Evolutionary conservation across 2,797 vertebrate genomes (phyloP), one percentile per base, ranked within the genome.

Genomic region (Catostomus latipinnis): DNA sequence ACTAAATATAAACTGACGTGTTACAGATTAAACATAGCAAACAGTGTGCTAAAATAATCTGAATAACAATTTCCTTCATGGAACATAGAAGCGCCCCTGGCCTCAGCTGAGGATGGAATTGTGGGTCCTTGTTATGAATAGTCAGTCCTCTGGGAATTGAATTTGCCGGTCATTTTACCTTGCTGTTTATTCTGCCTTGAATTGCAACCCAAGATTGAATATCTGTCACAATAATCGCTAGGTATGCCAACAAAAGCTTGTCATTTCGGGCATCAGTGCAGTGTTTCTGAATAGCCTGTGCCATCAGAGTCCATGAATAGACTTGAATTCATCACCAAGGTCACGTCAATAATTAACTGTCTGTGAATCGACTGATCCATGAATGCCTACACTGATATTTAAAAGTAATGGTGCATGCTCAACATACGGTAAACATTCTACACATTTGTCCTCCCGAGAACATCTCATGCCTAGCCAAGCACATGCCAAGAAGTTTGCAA

Each of bases 141-240:
- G 54, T 18, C 49, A 63, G 18, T 56, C 16, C 63, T 77, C 34
- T 54, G n/a, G 34, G 65, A 45, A 52, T 11, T 58, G 61, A 56
- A 58, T 69, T 67, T 57, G 72, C 48, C 75, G 74, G 66, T 81
- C 74, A 65, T 52, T 60, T 79, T 65, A 71, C 74, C 52, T 66
- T 54, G n/a, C 43, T 60, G 73, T 77, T 75, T 68, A 81, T 49
- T 57, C 43, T 46, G 53, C 14, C 45, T 50, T 79, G 76, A 85
- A 86, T 66, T 80, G 46, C 46, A 81, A 58, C 45, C 71, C 43
- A n/a, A 52, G 68, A 62, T 53, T 75, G 61, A 83, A 81, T 61
- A 73, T 16, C 48, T 66, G 57, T 4, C 45, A 22, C 9, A 61
- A 60, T 82, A 86, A 74, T 80, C 70, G 34, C 60, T 70, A 48